Evolutionary conservation across 2,113 vertebrate genomes (phyloP).

Genomic region (Phylloscopus trochiloides): DNA sequence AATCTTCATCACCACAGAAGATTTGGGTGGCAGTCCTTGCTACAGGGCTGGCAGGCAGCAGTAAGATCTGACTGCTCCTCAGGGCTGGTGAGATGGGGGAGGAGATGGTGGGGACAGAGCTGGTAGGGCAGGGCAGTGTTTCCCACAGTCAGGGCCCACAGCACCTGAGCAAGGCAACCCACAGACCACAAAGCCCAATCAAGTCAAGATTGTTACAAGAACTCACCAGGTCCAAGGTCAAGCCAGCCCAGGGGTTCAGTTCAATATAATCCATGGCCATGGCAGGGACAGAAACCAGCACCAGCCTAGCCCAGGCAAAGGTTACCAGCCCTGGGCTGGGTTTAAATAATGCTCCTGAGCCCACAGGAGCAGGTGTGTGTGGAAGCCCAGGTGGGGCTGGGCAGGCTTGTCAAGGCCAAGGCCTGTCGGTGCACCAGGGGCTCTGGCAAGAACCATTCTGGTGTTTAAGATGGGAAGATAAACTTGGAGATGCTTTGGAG

Average conservation of each 20-base stretch:
- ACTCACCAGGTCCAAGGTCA: background rate
- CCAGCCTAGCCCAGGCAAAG: fast-evolving
- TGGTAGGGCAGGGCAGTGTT: background rate
- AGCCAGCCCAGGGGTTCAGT: fast-evolving
- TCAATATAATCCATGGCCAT: fast-evolving
- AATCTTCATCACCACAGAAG: background rate
- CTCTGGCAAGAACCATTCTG: background rate
- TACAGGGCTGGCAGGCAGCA: background rate
- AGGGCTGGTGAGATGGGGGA: background rate
- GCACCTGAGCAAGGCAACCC: background rate
- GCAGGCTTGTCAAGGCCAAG: background rate
- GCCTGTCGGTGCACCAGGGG: fast-evolving
- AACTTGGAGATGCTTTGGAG: background rate
- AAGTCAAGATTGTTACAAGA: fast-evolving
- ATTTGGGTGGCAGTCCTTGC: background rate
- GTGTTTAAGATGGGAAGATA: background rate
- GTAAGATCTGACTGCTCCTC: background rate
- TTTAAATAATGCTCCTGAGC: background rate
- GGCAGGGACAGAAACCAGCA: fast-evolving
- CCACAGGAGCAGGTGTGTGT: background rate
- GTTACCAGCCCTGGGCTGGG: fast-evolving
- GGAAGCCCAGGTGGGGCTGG: background rate
- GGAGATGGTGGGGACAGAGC: too few relatives aligned
- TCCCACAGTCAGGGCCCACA: background rate
- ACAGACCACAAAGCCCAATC: fast-evolving